Base-by-base conservation (phyloP, 2,888 invertebrate species). In the Andrena hattorfiana region DNA sequence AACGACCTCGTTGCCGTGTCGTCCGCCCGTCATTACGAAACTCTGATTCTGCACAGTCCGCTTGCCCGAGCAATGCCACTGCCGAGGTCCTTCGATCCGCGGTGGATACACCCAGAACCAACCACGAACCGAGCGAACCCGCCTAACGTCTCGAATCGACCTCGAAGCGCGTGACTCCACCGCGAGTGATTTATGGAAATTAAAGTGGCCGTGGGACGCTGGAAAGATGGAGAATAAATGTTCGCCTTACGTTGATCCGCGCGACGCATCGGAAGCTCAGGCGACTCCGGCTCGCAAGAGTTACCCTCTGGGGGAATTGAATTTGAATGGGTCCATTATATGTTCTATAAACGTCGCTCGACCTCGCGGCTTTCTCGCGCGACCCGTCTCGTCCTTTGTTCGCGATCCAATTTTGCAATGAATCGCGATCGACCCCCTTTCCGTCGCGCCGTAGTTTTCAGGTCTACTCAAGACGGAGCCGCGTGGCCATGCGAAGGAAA, bases 281-380 rank as follows among this genome's bases (percentile, higher is more conserved):
- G 13, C 10, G 26, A 30, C 30, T 60, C 49, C 49, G n/a, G 3
- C 23, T 4, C 8, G 32, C 59, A 73, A 63, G 74, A 82, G 80
- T 16, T 82, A 73, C 67, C 74, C 74, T 85, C 83, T 28, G 26
- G 77, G 42, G 68, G 75, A 81, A 87, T 87, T 86, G 66, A 84
- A 83, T 81, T 78, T 87, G 86, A 87, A 87, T 87, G 81, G 86
- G 77, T 64, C 84, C 84, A 84, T 87, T 85, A 83, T 85, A 74
- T 77, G n/a, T 60, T 84, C 77, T 72, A 76, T 85, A 80, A 87
- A 63, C 67, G 84, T 32, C 73, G 59, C 73, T 75, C 72, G 5
- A 23, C 13, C 66, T 63, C 71, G 42, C 63, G 42, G 60, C 66
- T 77, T 77, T 78, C 86, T 81, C 71, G 48, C 66, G 28, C 35